phyloP scores from a whole-genome alignment of 2,113 vertebrate species.

The Callipepla californica region DNA sequence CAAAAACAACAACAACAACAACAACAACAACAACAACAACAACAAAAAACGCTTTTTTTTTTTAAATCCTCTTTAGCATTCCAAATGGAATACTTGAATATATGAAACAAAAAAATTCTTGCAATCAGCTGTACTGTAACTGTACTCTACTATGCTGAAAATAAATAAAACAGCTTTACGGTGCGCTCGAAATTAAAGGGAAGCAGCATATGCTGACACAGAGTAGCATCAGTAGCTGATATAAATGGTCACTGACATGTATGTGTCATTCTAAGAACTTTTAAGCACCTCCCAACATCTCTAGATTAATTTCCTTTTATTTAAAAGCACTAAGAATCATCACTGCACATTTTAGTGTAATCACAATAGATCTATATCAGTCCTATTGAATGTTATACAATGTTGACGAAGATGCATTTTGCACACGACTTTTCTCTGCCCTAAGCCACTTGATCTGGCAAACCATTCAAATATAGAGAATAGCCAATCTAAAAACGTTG shows the following conservation, averaged over 20 bases:
- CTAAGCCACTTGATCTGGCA: neutral
- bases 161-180: neutral
- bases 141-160: neutral
- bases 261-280: neutral
- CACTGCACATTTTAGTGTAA: neutral
- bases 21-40: too few relatives aligned
- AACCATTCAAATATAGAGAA: neutral
- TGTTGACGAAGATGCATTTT: neutral
- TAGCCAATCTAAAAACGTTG: neutral
- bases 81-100: neutral
- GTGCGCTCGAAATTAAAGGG: neutral
- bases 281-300: neutral
- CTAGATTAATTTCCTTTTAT: neutral
- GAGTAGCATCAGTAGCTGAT: neutral
- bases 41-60: neutral
- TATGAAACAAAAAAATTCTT: neutral
- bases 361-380: neutral
- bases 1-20: too few relatives aligned
- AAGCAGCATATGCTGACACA: neutral
- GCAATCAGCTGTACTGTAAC: neutral
- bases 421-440: neutral
- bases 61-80: neutral
- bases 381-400: neutral
- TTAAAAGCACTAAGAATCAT: neutral
- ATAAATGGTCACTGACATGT: neutral